phyloP scores from a whole-genome alignment of 2,113 vertebrate species.

The Brevimyrus niger region DNA sequence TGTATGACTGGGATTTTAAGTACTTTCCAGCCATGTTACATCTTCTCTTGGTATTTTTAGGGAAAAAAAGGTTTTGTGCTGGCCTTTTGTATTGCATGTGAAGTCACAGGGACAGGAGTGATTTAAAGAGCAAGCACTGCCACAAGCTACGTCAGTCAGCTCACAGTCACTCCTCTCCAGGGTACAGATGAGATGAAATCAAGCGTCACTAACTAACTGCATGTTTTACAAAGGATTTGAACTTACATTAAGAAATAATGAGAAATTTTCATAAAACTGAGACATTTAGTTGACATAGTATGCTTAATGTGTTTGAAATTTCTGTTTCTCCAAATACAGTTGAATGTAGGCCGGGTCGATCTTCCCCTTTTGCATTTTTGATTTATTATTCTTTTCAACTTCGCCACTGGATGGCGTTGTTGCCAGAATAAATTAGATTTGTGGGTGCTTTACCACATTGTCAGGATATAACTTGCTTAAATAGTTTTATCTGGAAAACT shows the following conservation, averaged over 20 bases:
- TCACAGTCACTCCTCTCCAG: neutral
- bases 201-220: neutral
- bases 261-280: neutral
- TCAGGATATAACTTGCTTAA: neutral
- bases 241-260: neutral
- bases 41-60: neutral
- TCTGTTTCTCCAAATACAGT: neutral
- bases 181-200: neutral
- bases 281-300: neutral
- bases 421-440: neutral
- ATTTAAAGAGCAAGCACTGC: neutral
- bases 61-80: neutral
- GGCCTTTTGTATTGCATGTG: neutral
- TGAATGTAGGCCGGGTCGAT: neutral
- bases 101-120: neutral
- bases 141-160: neutral
- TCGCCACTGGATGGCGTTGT: constrained; percentile 6
- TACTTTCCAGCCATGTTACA: neutral
- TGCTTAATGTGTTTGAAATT: neutral
- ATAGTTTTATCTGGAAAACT: neutral
- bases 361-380: neutral
- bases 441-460: neutral
- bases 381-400: neutral
- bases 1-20: neutral
- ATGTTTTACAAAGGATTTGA: neutral